Percentiles rank a stretch among this genome's conserved stretches.
These are phyloP conservation scores for Argyrosomus regius DNA, from an alignment of 2,797 vertebrate species.

Conservation along the genomic window DNA sequence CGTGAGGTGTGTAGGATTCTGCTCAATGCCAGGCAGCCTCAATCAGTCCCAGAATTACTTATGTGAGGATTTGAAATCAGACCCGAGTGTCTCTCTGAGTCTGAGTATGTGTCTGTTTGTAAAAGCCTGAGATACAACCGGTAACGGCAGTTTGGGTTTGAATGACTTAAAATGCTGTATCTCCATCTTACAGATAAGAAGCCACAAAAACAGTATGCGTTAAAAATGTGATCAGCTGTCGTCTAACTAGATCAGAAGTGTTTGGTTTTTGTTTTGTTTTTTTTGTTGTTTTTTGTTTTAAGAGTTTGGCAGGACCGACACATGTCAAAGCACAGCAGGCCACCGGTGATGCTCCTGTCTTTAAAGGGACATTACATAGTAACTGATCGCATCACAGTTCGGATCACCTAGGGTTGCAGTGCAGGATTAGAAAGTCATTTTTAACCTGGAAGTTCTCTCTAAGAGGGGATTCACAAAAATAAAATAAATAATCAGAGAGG, in stretches of 20 bases:
- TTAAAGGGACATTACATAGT: constrained; percentile 70
- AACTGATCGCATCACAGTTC: constrained; percentile 65
- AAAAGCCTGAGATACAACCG: constrained; percentile 79
- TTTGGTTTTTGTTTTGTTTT: constrained; percentile 34
- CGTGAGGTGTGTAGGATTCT: constrained; percentile 65
- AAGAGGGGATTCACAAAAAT: constrained; percentile 46
- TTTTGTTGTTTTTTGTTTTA: not conserved
- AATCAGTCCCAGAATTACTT: constrained; percentile 61
- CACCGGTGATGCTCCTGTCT: constrained; percentile 61
- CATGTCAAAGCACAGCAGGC: constrained; percentile 78
- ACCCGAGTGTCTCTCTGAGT: constrained; percentile 36
- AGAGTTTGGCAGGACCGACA: constrained; percentile 36
- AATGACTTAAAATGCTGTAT: constrained; percentile 55
- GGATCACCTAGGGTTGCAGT: constrained; percentile 54
- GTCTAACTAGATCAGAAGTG: constrained; percentile 33
- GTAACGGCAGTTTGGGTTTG: constrained; percentile 77
- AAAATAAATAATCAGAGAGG: constrained; percentile 48
- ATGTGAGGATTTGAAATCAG: constrained; percentile 49
- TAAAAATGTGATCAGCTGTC: constrained; percentile 50
- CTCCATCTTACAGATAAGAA: constrained; percentile 41
- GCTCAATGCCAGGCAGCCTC: constrained; percentile 60
- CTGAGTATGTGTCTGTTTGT: constrained; percentile 49
- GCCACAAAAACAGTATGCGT: constrained; percentile 24
- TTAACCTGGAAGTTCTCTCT: constrained; percentile 42
- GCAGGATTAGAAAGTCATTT: constrained; percentile 49